Conservation (phyloP, 2,797 vertebrate genomes). For the Mormyrus hasselquistii region DNA sequence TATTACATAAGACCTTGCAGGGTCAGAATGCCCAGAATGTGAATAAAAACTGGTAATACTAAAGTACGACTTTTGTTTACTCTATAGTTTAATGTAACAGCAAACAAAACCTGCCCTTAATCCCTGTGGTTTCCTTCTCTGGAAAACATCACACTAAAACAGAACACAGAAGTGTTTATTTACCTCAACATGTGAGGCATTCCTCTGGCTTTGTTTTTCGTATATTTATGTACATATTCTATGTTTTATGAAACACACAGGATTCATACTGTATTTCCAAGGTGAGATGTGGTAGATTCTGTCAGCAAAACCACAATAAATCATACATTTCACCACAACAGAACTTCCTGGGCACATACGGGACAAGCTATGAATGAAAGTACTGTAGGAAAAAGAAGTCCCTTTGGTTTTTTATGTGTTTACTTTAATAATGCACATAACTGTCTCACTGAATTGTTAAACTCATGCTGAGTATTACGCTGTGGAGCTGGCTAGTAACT, state of each 20-base stretch:
- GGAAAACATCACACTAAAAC: not conserved
- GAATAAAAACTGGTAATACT: not conserved
- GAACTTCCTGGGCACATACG: not conserved
- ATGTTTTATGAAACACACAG: not conserved
- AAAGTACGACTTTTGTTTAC: not conserved
- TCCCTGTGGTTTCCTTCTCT: conserved; percentile 8
- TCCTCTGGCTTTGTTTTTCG: not conserved
- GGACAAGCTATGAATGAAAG: not conserved
- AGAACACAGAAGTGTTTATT: not conserved
- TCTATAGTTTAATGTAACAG: not conserved
- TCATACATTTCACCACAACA: not conserved
- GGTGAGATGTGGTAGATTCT: not conserved
- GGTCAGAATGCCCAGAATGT: not conserved
- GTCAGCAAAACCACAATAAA: conserved; percentile 9
- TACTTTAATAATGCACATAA: not conserved
- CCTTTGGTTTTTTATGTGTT: not conserved
- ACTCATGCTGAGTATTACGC: not conserved
- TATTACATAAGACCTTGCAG: not conserved
- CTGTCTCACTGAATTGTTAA: not conserved
- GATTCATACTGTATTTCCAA: not conserved
- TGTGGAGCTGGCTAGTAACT: not conserved
- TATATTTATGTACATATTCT: not conserved
- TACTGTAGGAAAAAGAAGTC: not conserved
- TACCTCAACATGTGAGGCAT: conserved; percentile 1
- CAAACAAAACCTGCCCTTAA: not conserved